Evolutionary conservation across 2,113 vertebrate genomes (phyloP).

Genomic region (Oxygymnocypris stewartii): DNA sequence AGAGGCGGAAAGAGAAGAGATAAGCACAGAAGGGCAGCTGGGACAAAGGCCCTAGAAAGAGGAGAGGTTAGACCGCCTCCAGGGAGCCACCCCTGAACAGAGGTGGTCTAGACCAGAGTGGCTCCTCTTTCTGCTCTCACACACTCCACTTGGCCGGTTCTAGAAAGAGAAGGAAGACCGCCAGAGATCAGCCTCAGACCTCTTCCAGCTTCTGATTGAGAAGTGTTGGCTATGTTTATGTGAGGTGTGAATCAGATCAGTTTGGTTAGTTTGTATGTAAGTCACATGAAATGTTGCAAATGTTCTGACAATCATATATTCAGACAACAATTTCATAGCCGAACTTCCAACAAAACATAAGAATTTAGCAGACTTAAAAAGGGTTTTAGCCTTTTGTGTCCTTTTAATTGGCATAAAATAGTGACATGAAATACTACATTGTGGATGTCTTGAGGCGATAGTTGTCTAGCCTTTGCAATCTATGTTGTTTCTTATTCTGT

Average conservation of each 20-base stretch:
- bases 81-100: conserved; percentile 67
- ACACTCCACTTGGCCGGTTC: conserved; percentile 51
- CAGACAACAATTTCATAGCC: not conserved
- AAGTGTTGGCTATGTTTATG: conserved; percentile 6
- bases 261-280: not conserved
- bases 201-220: not conserved
- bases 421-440: not conserved
- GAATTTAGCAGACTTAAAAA: not conserved
- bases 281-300: not conserved
- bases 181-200: conserved; percentile 23
- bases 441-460: not conserved
- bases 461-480: not conserved
- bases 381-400: not conserved
- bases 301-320: not conserved
- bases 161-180: conserved; percentile 22
- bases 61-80: conserved; percentile 66
- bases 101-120: conserved; percentile 68
- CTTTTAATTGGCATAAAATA: not conserved
- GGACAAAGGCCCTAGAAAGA: conserved; percentile 70
- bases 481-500: not conserved
- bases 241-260: conserved; percentile 3
- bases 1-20: conserved; percentile 52
- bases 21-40: conserved; percentile 59
- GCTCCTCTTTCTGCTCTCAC: conserved; percentile 60
- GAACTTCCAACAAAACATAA: not conserved